Base-by-base conservation (phyloP, 2,113 vertebrate genomes). In the Rostratula benghalensis region DNA sequence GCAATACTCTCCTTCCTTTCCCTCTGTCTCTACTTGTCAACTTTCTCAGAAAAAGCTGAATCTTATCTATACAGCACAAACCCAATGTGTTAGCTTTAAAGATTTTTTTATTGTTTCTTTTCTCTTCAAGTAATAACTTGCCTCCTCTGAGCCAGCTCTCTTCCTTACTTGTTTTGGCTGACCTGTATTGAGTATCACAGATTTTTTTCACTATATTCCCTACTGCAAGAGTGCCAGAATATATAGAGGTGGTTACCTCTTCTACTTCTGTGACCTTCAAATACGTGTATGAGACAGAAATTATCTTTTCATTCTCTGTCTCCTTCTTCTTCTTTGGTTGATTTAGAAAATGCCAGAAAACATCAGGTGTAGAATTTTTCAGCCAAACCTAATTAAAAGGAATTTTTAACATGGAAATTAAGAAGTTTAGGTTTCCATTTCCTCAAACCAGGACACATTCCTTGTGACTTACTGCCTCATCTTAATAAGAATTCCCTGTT, bases 361-460 rank as follows among this genome's bases (percentile, higher is more conserved):
- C 13, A 9, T 93, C 82, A 93, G 67, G 31, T 75, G 70, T 59
- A 93, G 69, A 93, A 94, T 39, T 93, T 96, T 97, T 92, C 78
- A 92, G 87, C 60, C 46, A 97, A 87, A 83, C n/a, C 45, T 96
- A 96, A 97, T 90, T 95, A 97, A 97, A 97, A 95, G 50, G 53
- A 96, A 88, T 80, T 95, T 97, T 97, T 95, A 83, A 71, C 77
- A 87, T 85, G 78, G 39, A 92, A 98, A 98, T 97, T 94, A 96
- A 93, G 82, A 96, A 87, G 71, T 90, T 93, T 91, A 94, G 63
- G 57, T 93, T 97, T 90, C 77, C 46, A 27, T 39, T 39, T 39
- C 39, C 39, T 39, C 39, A 11, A 39, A 11, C 39, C 39, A 39
- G 39, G 39, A 39, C 39, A 39, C 39, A 39, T 94, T 97, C 51